phyloP scores from a whole-genome alignment of 2,797 vertebrate genomes.

The Phoebastria nigripes region DNA sequence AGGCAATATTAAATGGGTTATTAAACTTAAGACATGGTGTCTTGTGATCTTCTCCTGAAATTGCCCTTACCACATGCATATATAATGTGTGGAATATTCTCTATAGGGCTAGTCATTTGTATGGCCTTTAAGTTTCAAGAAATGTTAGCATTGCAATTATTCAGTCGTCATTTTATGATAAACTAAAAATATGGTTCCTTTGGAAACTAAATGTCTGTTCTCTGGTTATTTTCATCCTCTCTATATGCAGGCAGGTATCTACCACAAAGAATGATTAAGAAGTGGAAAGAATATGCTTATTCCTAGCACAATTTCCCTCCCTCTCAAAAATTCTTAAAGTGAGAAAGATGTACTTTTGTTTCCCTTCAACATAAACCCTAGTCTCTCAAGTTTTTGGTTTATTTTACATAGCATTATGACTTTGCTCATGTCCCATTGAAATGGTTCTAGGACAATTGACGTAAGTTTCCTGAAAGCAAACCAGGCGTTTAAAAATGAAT shows the following conservation, averaged over 20 bases:
- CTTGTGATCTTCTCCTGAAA: conserved; percentile 68
- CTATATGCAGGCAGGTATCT: neutral
- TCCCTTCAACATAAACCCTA: neutral
- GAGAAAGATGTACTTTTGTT: neutral
- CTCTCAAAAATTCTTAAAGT: neutral
- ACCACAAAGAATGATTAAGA: neutral
- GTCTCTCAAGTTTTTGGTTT: neutral
- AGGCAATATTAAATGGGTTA: conserved; percentile 78
- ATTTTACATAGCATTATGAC: neutral
- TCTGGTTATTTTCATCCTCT: conserved; percentile 7
- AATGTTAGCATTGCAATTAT: conserved; percentile 28
- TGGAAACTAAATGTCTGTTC: neutral
- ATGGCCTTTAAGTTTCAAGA: conserved; percentile 29
- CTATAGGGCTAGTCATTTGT: conserved; percentile 8
- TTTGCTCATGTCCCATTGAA: neutral
- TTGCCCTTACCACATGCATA: conserved; percentile 35
- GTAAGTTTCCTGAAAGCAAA: neutral
- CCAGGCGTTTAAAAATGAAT: neutral
- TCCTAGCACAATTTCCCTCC: neutral
- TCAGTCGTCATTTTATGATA: neutral
- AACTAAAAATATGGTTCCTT: neutral
- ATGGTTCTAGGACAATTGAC: neutral
- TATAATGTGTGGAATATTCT: conserved; percentile 43
- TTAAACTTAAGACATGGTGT: conserved; percentile 75
- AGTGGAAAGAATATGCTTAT: neutral